These are phyloP conservation scores for Conistra vaccinii DNA, from an alignment of 2,888 invertebrate species.

Conservation along the genomic window DNA sequence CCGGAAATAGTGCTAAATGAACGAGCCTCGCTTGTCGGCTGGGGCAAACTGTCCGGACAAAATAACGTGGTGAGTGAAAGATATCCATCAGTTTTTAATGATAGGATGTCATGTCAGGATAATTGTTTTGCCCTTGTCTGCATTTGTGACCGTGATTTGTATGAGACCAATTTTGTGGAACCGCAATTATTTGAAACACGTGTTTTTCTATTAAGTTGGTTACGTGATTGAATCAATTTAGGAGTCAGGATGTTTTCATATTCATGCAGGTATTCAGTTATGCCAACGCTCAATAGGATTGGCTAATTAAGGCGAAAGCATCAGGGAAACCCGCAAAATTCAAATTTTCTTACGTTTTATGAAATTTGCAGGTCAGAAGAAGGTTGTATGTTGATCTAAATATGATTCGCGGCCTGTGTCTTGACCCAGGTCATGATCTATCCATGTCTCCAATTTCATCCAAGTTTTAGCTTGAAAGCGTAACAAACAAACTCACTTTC, in stretches of 20 bases:
- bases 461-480: too few relatives aligned
- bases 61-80: constrained; percentile 83
- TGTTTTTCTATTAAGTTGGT: constrained; percentile 1
- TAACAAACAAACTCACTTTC: too few relatives aligned
- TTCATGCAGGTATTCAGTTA: neutral
- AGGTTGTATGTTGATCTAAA: too few relatives aligned
- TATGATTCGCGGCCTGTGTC: too few relatives aligned
- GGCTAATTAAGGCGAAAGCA: too few relatives aligned
- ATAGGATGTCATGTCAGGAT: constrained; percentile 51
- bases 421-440: too few relatives aligned
- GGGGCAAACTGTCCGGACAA: constrained; percentile 93
- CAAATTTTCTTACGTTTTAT: too few relatives aligned
- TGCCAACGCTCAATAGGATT: neutral
- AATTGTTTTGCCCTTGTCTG: constrained; percentile 64
- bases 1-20: constrained; percentile 92
- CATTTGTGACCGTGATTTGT: constrained; percentile 53
- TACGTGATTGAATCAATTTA: constrained; percentile 5
- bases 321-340: too few relatives aligned
- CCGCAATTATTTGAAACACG: constrained; percentile 14
- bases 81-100: constrained; percentile 49
- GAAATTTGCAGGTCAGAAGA: too few relatives aligned
- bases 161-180: constrained; percentile 8
- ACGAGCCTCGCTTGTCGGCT: constrained; percentile 92
- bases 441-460: too few relatives aligned
- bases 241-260: neutral